Base-by-base conservation (phyloP, 2,888 invertebrate species). In the Temnothorax rugatulus region DNA sequence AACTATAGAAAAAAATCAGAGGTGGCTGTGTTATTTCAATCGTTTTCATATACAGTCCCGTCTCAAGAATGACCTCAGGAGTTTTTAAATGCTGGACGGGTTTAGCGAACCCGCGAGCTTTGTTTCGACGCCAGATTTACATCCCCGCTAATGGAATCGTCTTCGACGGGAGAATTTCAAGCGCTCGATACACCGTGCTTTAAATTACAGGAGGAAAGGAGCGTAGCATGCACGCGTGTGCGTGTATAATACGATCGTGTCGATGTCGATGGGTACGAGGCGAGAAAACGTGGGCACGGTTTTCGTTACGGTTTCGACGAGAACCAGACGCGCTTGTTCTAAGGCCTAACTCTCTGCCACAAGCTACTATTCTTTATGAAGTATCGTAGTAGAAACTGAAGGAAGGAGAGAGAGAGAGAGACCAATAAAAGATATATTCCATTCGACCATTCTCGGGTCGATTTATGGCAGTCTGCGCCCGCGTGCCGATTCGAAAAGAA, bases 261-360 rank as follows among this genome's bases (percentile, higher is more conserved):
- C 71, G 71, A 79, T 57, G 57, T 71, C 71, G 71, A 79, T 71
- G 29, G 11, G 18, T 71, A 79, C n/a, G 71, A 79, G 57, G 47
- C 34, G 79, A 71, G 73, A 59, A 79, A 59, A 73, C 18, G 21
- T 34, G 57, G 18, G 54, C 41, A 79, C 29, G 44, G 79, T 34
- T 79, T 57, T 71, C 71, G 47, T 79, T 59, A 59, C 68, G 59
- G 71, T 79, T 71, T 57, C 21, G 79, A 79, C 68, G 64, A 52
- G 69, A 63, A 63, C 44, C 82, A 73, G 89, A 87, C 89, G 84
- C 75, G 87, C 86, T 81, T 84, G 83, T 63, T 83, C 87, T 86
- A 86, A 52, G 25, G 50, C 41, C 41, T 25, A 44, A 38, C 21
- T 57, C 52, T 68, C 38, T 29, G 1, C 11, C 44, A 59, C 34